Conservation (phyloP, 2,797 vertebrate species). For the Phrynocephalus forsythii region DNA sequence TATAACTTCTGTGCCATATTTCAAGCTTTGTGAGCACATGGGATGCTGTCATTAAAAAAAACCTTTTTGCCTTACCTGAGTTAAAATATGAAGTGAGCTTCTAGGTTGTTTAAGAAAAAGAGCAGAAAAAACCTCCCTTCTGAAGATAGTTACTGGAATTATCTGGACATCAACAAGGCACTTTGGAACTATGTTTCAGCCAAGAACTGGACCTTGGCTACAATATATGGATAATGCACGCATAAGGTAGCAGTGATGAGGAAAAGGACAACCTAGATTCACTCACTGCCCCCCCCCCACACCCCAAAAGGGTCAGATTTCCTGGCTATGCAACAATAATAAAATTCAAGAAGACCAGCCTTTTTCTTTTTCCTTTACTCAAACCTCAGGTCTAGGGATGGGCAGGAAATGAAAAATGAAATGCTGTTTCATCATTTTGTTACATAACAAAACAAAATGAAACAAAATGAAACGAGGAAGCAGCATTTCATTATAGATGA, state of each 20-base stretch:
- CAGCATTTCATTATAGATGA: too few relatives aligned
- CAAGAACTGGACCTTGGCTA: background rate
- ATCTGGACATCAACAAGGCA: background rate
- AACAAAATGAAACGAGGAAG: too few relatives aligned
- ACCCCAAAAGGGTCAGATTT: too few relatives aligned
- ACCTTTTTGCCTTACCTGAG: background rate
- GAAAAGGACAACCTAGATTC: too few relatives aligned
- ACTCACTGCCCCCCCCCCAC: too few relatives aligned
- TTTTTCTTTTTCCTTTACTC: background rate
- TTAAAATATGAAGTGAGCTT: background rate
- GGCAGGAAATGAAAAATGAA: too few relatives aligned
- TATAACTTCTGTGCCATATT: slow-evolving; percentile 36
- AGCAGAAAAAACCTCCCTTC: background rate
- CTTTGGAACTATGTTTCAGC: background rate
- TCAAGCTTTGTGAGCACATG: slow-evolving; percentile 25
- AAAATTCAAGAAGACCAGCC: background rate
- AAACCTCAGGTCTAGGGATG: too few relatives aligned
- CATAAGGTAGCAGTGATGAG: background rate
- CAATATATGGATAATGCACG: background rate
- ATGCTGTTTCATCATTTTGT: too few relatives aligned
- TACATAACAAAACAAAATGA: too few relatives aligned
- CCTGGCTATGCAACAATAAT: background rate
- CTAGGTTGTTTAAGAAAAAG: background rate
- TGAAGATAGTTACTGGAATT: background rate
- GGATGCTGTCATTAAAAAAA: slow-evolving; percentile 22